Evolutionary conservation across 2,113 vertebrate genomes (phyloP).

Genomic region (Acanthochromis polyacanthus): DNA sequence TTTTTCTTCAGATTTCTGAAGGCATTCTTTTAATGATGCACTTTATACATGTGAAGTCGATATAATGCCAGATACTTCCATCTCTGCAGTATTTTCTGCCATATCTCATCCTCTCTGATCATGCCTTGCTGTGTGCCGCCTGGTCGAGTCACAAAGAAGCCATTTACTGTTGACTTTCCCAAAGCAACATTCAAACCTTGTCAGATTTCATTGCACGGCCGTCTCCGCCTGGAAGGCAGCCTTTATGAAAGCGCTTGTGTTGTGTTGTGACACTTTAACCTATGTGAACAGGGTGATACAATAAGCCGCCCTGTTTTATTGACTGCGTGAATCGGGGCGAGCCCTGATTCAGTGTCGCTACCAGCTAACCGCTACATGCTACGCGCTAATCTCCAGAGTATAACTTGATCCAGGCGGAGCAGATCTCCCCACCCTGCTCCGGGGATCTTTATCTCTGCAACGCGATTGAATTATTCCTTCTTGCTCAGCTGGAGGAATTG

Average conservation of each 20-base stretch:
- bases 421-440: constrained; percentile 89
- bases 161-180: background rate
- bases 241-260: constrained; percentile 42
- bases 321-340: constrained; percentile 73
- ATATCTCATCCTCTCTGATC: background rate
- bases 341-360: constrained; percentile 68
- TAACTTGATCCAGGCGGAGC: constrained; percentile 85
- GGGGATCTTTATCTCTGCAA: constrained; percentile 92
- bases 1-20: background rate
- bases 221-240: constrained; percentile 29
- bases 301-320: constrained; percentile 74
- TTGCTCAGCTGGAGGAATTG: constrained; percentile 94
- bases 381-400: constrained; percentile 87
- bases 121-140: too few relatives aligned
- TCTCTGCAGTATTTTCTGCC: background rate
- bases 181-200: background rate
- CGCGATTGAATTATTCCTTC: constrained; percentile 95
- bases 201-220: constrained; percentile 44
- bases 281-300: constrained; percentile 63
- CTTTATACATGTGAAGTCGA: background rate
- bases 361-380: constrained; percentile 67
- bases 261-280: constrained; percentile 64
- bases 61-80: background rate
- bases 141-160: background rate
- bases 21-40: background rate